phyloP scores from a whole-genome alignment of 2,888 invertebrate species.

The Chalcosyrphus nemorum region DNA sequence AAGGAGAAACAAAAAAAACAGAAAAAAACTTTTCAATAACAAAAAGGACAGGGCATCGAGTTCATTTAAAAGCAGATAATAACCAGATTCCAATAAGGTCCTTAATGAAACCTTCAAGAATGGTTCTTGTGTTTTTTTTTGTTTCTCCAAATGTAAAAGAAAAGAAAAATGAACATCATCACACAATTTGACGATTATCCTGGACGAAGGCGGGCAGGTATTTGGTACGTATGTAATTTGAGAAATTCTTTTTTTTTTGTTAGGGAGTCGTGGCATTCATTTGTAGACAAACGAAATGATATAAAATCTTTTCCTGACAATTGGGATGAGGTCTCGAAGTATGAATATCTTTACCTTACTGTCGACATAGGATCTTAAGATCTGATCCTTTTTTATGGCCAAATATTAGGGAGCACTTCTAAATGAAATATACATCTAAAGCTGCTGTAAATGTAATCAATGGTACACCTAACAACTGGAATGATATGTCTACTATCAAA shows the following conservation, averaged over 20 bases:
- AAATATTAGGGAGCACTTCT: no score
- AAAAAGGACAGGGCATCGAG: slow-evolving; percentile 53
- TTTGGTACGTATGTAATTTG: slow-evolving; percentile 58
- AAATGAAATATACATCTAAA: no score
- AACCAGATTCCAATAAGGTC: slow-evolving; percentile 63
- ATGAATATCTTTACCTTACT: no score
- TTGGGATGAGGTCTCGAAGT: no score
- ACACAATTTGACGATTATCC: slow-evolving; percentile 46
- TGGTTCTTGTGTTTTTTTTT: slow-evolving; percentile 9
- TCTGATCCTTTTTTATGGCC: no score
- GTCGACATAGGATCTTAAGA: no score
- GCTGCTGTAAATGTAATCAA: no score
- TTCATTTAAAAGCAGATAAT: slow-evolving; percentile 50
- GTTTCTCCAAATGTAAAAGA: slow-evolving; percentile 32
- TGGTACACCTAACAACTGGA: no score
- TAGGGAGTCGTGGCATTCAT: neutral
- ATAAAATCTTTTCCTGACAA: slow-evolving; percentile 20
- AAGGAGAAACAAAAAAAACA: slow-evolving; percentile 6
- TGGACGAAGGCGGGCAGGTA: slow-evolving; percentile 50
- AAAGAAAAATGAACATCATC: slow-evolving; percentile 43
- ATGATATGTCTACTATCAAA: no score
- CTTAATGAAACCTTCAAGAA: slow-evolving; percentile 36
- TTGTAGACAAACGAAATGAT: neutral
- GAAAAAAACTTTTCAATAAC: slow-evolving; percentile 45
- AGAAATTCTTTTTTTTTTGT: neutral